These are phyloP conservation scores for Ericerus pela DNA, from an alignment of 1,140 invertebrate species.

Conservation along the genomic window DNA sequence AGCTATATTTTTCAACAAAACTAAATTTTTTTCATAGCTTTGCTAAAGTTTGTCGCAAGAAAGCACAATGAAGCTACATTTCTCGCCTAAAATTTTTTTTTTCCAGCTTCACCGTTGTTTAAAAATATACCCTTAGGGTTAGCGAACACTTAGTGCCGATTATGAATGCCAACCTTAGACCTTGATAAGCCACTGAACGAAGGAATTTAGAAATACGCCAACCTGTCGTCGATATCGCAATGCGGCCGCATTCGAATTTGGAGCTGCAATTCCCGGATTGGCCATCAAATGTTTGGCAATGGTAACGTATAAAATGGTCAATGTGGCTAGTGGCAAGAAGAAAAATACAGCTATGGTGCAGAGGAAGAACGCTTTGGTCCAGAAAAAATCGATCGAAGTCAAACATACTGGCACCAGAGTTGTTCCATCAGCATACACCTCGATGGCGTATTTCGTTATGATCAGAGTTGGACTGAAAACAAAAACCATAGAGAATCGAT, in stretches of 20 bases:
- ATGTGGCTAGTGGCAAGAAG: conserved; percentile 53
- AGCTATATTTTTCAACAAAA: too few relatives aligned
- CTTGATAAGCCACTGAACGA: too few relatives aligned
- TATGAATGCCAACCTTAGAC: too few relatives aligned
- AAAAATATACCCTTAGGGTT: too few relatives aligned
- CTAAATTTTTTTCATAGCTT: too few relatives aligned
- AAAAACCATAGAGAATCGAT: not conserved
- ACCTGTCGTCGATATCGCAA: conserved; percentile 33
- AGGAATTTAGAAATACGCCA: too few relatives aligned
- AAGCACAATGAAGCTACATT: too few relatives aligned
- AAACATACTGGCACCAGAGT: conserved; percentile 38
- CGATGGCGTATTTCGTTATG: conserved; percentile 43
- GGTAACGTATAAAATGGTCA: conserved; percentile 56
- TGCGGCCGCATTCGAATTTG: conserved; percentile 26
- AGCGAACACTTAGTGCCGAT: too few relatives aligned
- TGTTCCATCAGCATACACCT: conserved; percentile 36
- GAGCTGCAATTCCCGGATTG: conserved; percentile 41
- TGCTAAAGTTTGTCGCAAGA: too few relatives aligned
- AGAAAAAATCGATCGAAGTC: conserved; percentile 45
- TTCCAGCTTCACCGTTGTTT: too few relatives aligned
- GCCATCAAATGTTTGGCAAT: conserved; percentile 58
- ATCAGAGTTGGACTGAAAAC: conserved; percentile 43
- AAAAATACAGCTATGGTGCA: conserved; percentile 58
- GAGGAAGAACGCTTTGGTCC: conserved; percentile 56
- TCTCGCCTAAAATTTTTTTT: too few relatives aligned